Base-by-base conservation (phyloP, 2,797 vertebrate species). In the Morelia viridis region DNA sequence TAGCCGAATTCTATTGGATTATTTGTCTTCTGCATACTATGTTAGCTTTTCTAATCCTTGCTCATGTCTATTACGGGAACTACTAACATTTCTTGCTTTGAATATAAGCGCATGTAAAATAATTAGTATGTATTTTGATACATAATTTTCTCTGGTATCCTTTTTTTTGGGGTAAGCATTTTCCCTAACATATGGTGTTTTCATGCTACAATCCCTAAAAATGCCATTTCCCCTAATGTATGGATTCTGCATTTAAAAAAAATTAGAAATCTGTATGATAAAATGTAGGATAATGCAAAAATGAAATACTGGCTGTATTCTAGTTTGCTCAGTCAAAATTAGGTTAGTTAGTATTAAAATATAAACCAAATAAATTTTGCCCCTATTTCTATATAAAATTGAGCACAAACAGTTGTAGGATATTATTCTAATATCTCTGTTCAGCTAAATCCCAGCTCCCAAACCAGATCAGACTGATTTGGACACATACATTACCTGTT, bases 1-100 rank as follows among this genome's bases (percentile, higher is more conserved):
- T 92, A 93, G 95, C 94, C 93, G 94, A 94, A 96, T 96, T 95
- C 93, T 92, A 94, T 95, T 94, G 93, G 94, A 96, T 96, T 95
- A 94, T 95, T 80, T 68, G 46, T 96, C 95, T 94, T 95, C 94
- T 96, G 95, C 95, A 93, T 93, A 95, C 24, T 80, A 24, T 80
- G 35, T 94, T 8, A 94, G 93, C 2, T 89, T 58, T 92, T 84
- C 76, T 65, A 28, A 64, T 84, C 24, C 24, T 58, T 11, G 28
- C 0, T 89, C 76, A 50, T 50, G 76, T 60, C 31, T 83, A 58
- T 80, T 35, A 68, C 58, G 10, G 17, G 11, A 58, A 5, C 60
- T 12, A 85, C 9, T 85, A 19, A 58, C 1, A n/a, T 64, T 85
- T 65, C 12, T 24, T 68, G 24, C 8, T 58, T 8, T 85, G 15